A percentile compares a stretch with the other conserved stretches of the same genome.
These are phyloP conservation scores for Lobophora halterata DNA, from an alignment of 2,888 invertebrate genomes.

Conservation along the genomic window DNA sequence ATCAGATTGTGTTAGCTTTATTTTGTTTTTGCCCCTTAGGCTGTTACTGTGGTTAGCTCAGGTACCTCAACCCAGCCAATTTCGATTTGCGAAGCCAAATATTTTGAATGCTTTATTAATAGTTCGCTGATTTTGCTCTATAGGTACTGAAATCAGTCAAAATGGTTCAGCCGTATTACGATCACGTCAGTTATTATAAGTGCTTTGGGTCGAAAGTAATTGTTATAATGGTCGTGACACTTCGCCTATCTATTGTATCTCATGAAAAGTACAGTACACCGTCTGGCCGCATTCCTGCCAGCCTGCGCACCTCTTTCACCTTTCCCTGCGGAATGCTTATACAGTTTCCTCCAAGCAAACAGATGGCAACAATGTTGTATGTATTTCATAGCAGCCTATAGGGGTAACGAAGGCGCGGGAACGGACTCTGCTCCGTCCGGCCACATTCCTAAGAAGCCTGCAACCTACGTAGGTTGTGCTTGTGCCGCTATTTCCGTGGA, in stretches of 20 bases:
- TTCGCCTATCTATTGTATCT: too few relatives aligned
- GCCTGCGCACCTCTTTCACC: too few relatives aligned
- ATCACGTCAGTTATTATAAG: too few relatives aligned
- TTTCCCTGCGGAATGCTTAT: too few relatives aligned
- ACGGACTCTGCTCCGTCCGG: constrained; percentile 46
- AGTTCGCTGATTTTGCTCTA: constrained; percentile 10
- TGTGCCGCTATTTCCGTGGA: constrained; percentile 25
- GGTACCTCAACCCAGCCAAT: constrained; percentile 22
- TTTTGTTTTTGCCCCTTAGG: constrained; percentile 34
- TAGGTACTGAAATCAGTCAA: too few relatives aligned
- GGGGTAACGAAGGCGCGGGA: constrained; percentile 21
- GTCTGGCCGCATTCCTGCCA: too few relatives aligned
- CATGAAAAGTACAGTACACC: too few relatives aligned
- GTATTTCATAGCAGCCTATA: background rate
- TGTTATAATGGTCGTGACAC: too few relatives aligned
- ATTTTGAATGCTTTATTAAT: constrained; percentile 20
- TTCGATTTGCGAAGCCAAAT: constrained; percentile 22
- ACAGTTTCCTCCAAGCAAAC: too few relatives aligned
- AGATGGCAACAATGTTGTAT: constrained; percentile 3
- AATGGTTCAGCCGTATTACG: too few relatives aligned
- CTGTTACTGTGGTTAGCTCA: constrained; percentile 34
- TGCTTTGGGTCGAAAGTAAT: too few relatives aligned
- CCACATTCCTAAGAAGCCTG: constrained; percentile 75
- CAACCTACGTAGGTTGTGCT: constrained; percentile 41
- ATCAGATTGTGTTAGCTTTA: constrained; percentile 42